Conservation (phyloP, 53 echinoderm and acorn worm species). For the Holothuria scabra region DNA sequence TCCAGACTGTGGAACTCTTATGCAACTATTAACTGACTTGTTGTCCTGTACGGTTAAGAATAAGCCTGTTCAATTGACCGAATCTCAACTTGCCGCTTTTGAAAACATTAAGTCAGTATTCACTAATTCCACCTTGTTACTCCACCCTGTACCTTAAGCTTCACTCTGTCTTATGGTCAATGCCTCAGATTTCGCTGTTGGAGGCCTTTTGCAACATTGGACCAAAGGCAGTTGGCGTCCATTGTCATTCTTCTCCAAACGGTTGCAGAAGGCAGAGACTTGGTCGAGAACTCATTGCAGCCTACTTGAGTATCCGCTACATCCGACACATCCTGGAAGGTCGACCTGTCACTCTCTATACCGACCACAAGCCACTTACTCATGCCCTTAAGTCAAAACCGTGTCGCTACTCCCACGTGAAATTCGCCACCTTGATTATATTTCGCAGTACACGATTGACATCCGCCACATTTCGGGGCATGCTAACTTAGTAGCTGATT, state of each 20-base stretch:
- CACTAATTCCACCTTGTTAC: slow-evolving; percentile 16
- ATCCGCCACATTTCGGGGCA: neutral
- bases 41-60: neutral
- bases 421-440: slow-evolving; percentile 16
- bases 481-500: neutral
- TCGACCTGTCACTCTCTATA: slow-evolving; percentile 44
- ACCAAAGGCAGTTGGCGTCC: slow-evolving; percentile 52
- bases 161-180: slow-evolving; percentile 20
- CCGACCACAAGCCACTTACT: slow-evolving; percentile 1
- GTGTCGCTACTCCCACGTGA: neutral
- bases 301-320: slow-evolving; percentile 53
- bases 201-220: slow-evolving; percentile 52
- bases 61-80: neutral
- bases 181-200: slow-evolving; percentile 55
- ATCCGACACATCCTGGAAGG: slow-evolving; percentile 59
- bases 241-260: slow-evolving; percentile 50
- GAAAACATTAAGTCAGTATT: slow-evolving; percentile 19
- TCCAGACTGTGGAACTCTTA: slow-evolving; percentile 38
- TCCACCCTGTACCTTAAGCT: slow-evolving; percentile 23
- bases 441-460: slow-evolving; percentile 13
- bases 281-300: slow-evolving; percentile 52
- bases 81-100: slow-evolving; percentile 7
- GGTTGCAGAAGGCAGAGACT: slow-evolving; percentile 47
- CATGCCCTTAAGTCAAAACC: too few relatives aligned
- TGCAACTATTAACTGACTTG: slow-evolving; percentile 52